Evolutionary conservation across 1,140 invertebrate species (phyloP).

Genomic region (Atta colombica): DNA sequence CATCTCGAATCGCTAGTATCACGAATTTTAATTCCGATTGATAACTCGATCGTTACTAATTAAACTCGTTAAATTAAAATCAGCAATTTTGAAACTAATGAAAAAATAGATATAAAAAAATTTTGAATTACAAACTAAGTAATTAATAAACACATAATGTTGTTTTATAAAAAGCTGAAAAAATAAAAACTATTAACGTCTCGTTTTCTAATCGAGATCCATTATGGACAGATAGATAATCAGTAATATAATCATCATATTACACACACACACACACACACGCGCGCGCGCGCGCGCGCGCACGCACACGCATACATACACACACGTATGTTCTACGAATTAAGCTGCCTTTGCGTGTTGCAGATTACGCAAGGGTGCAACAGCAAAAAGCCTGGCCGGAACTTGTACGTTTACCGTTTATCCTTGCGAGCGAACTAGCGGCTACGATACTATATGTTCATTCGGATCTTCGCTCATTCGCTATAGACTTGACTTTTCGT

Average conservation of each 20-base stretch:
- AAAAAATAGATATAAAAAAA: not conserved
- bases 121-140: not conserved
- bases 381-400: slow-evolving; percentile 64
- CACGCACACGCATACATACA: too few species aligned
- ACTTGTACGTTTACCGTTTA: slow-evolving; percentile 49
- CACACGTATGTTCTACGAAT: slow-evolving; percentile 33
- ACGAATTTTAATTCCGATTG: not conserved
- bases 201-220: slow-evolving; percentile 1
- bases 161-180: not conserved
- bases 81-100: not conserved
- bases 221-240: slow-evolving; percentile 19
- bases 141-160: not conserved
- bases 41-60: not conserved
- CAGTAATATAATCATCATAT: slow-evolving; percentile 32
- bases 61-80: slow-evolving; percentile 11
- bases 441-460: slow-evolving; percentile 10
- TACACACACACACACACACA: not conserved
- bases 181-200: not conserved
- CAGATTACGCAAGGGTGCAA: slow-evolving; percentile 43
- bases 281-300: too few species aligned
- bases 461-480: slow-evolving; percentile 14
- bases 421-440: slow-evolving; percentile 24
- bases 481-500: slow-evolving; percentile 9
- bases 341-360: slow-evolving; percentile 56
- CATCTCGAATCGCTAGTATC: not conserved